Percentiles rank a stretch among this genome's conserved stretches.
phyloP scores from a whole-genome alignment of 2,797 vertebrate genomes.

The Nothura maculosa region DNA sequence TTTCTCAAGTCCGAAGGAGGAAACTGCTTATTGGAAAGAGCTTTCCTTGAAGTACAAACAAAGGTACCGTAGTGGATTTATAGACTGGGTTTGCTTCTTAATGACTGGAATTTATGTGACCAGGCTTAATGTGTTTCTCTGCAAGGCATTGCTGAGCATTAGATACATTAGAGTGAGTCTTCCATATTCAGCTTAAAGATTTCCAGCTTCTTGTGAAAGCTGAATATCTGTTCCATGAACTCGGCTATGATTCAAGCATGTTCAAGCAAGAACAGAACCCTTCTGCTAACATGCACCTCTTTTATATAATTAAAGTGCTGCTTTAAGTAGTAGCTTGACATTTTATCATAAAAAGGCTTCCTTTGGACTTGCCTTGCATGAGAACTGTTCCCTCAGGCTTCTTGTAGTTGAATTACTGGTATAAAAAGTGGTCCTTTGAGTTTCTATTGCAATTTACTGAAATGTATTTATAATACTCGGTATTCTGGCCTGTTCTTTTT shows the following conservation, averaged over 20 bases:
- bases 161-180: not conserved
- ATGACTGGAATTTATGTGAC: not conserved
- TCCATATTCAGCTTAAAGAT: not conserved
- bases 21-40: conserved; percentile 96
- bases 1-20: conserved; percentile 95
- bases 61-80: conserved; percentile 83
- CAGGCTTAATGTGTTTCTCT: not conserved
- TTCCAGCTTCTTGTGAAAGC: not conserved
- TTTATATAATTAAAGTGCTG: conserved; percentile 43
- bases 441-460: not conserved
- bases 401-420: conserved; percentile 14
- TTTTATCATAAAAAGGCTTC: conserved; percentile 32
- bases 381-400: not conserved
- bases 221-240: not conserved
- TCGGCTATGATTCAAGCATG: conserved; percentile 45
- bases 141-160: not conserved
- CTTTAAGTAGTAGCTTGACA: conserved; percentile 11
- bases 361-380: conserved; percentile 4
- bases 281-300: not conserved
- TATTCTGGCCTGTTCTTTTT: not conserved
- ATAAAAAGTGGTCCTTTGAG: conserved; percentile 18
- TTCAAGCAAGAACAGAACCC: conserved; percentile 41
- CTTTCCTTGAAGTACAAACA: conserved; percentile 94
- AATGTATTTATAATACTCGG: not conserved
- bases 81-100: not conserved